Conservation (phyloP, 1,140 invertebrate species). For the Brachionus plicatilis region DNA sequence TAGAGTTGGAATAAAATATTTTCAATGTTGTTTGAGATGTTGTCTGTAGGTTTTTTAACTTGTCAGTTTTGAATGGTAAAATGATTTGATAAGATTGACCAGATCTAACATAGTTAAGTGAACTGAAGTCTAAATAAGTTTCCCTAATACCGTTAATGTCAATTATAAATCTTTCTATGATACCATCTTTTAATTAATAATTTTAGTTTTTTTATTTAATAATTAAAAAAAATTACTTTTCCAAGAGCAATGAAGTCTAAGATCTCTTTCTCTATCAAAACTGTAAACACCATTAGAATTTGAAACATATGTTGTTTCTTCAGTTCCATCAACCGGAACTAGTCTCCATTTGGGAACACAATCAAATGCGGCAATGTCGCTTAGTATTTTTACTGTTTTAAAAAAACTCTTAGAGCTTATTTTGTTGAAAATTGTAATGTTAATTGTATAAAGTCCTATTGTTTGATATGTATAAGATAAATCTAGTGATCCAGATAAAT, state of each 20-base stretch:
- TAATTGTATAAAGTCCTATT: background rate
- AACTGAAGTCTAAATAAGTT: background rate
- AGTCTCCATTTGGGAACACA: background rate
- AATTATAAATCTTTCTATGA: background rate
- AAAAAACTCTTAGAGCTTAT: background rate
- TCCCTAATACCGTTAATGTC: background rate
- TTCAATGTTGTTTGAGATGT: background rate
- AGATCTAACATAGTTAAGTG: background rate
- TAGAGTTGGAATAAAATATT: background rate
- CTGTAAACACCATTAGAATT: background rate
- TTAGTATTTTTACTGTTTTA: background rate
- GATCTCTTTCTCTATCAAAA: background rate
- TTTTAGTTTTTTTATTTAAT: background rate
- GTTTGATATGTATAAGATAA: background rate
- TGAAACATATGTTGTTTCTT: background rate
- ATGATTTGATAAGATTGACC: background rate
- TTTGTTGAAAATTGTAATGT: background rate
- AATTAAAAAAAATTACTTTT: background rate
- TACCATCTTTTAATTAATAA: background rate
- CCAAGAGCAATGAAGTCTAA: constrained; percentile 23
- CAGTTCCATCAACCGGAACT: constrained; percentile 2
- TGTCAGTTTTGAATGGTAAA: background rate
- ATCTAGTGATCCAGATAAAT: background rate
- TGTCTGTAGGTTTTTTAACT: background rate
- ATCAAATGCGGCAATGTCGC: background rate